Base-by-base conservation (phyloP, 1,140 invertebrate genomes). In the Carposina sasakii region DNA sequence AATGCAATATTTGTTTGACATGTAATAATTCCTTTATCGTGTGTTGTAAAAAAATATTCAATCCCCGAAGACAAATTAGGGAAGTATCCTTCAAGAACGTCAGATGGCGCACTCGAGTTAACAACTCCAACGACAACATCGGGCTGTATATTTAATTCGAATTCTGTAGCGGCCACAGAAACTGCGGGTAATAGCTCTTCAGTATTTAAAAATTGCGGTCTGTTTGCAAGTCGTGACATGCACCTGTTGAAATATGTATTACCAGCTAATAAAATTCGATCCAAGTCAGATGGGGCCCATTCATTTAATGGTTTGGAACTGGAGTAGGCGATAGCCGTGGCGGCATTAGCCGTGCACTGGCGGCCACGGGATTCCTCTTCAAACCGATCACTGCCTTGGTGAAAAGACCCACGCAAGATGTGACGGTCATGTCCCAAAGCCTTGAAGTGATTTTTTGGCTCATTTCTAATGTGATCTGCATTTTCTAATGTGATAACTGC, bases 361-460 rank as follows among this genome's bases (percentile, higher is more conserved):
- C 31, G 31, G 13, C 31, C 31, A 13, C 31, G 31, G 13, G 31
- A 8, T 13, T 33, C 17, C 3, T 3, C 28, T 16, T 19, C 13
- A 31, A 45, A 45, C 15, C 22, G 42, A 24, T 45, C 42, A 21
- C 42, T 45, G 6, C 42, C 42, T 33, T 45, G 42, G 19, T 45
- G 42, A 19, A 31, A 45, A 45, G 24, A 19, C 19, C 28, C 28
- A 10, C 42, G 24, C 15, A 45, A 45, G 8, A 45, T 45, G 21
- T 23, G 24, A 17, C 41, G 41, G 41, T 43, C 41, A 28, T 43
- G 12, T 23, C 41, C 41, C 24, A 43, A 43, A 26, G 41, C 13
- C 24, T 43, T 43, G 12, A 26, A 43, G 19, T 43, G 12, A 13
- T 43, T 43, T 28, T 43, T 15, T 43, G 6, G 20, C 21, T 6